Evolutionary conservation across 92 coral and sea anemone species (phyloP).

Genomic region (Actinostola sp.): DNA sequence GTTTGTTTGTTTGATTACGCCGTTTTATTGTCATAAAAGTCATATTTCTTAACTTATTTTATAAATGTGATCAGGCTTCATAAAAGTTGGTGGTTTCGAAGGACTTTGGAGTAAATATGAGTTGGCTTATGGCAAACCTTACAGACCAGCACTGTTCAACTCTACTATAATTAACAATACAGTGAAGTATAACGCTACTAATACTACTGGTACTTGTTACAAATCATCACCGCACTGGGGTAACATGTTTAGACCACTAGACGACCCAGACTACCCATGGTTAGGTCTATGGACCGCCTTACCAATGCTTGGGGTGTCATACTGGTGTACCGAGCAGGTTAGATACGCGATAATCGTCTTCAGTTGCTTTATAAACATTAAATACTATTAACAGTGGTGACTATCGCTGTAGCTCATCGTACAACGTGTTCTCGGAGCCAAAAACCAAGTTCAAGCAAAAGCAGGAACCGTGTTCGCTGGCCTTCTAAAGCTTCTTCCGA

Average conservation of each 20-base stretch:
- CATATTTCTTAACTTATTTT: not conserved
- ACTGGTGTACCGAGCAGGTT: constrained; percentile 99
- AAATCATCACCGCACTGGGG: constrained; percentile 88
- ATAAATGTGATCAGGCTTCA: constrained; percentile 43
- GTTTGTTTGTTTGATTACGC: too few species aligned
- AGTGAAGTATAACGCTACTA: not conserved
- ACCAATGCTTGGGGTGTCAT: constrained; percentile 93
- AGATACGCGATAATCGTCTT: not conserved
- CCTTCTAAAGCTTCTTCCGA: constrained; percentile 78
- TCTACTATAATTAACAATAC: not conserved
- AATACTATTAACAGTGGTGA: not conserved
- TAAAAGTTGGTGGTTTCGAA: constrained; percentile 62
- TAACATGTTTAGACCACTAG: constrained; percentile 88
- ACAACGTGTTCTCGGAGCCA: constrained; percentile 90
- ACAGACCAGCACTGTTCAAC: not conserved
- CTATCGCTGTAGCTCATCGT: constrained; percentile 89
- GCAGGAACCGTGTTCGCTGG: constrained; percentile 91
- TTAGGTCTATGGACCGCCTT: constrained; percentile 88
- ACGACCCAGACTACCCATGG: constrained; percentile 99
- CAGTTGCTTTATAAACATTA: not conserved
- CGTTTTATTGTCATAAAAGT: not conserved
- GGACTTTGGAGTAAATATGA: constrained; percentile 66
- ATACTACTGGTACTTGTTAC: constrained; percentile 46
- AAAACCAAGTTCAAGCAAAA: constrained; percentile 85
- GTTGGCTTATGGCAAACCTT: constrained; percentile 29